Evolutionary conservation across 2,888 invertebrate species (phyloP), one percentile per base, ranked within the genome.

Genomic region (Gerris lacustris): DNA sequence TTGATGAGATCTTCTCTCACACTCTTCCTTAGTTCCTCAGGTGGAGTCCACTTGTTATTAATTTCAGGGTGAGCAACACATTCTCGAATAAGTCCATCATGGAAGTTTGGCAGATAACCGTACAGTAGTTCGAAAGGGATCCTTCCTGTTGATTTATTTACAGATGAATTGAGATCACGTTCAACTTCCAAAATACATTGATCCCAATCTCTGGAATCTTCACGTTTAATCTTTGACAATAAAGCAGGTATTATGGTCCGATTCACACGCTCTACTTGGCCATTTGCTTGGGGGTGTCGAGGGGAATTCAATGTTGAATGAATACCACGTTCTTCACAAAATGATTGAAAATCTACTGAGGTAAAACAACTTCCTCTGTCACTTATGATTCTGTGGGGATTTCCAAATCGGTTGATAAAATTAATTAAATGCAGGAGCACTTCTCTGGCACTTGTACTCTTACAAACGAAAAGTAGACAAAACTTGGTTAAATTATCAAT

Each of bases 301-400:
- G 66, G 17, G 6, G 18, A 18, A 18, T 18, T 31, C 6, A 66
- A 31, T 6, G 31, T 66, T 7, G 6, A n/a, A 9, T 31, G 6
- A 31, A 66, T 66, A 7, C 66, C 66, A 7, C n/a, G 17, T 17
- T 66, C 66, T 66, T 66, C 66, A 66, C 66, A 66, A 47, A 47
- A 47, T 11, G 11, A 7, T 6, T 6, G 7, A 47, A 47, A 47
- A 6, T 47, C 47, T 47, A 6, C 11, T 7, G 47, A 11, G 11
- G 47, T n/a, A n/a, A n/a, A n/a, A n/a, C 47, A 47, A 6, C 7
- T 7, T 47, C 47, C 47, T 47, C 47, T 47, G 47, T 47, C 47
- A 6, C 47, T 47, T 7, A 47, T 47, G 11, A 47, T 47, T 47
- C 47, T 47, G 11, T 47, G 6, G 6, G 47, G 47, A 47, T 47